phyloP scores from a whole-genome alignment of 2,797 vertebrate genomes.

The Nyctibius grandis region DNA sequence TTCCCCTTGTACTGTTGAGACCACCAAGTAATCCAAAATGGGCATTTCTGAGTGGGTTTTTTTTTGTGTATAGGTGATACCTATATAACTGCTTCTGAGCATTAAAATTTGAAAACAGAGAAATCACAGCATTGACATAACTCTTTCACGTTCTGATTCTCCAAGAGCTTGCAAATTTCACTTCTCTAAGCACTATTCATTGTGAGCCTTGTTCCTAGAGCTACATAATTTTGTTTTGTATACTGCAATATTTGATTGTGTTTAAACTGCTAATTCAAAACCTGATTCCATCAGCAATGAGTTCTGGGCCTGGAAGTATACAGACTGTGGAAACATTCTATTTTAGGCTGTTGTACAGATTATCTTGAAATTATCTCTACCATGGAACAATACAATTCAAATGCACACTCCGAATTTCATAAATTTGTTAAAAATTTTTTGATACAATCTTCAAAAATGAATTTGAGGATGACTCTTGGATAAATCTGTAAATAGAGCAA shows the following conservation, averaged over 20 bases:
- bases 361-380: not conserved
- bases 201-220: not conserved
- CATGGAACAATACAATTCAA: not conserved
- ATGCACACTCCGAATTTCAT: not conserved
- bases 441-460: not conserved
- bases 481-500: not conserved
- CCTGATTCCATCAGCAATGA: not conserved
- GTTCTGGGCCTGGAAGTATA: not conserved
- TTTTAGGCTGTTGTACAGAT: not conserved
- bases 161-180: not conserved
- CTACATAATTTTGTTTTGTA: not conserved
- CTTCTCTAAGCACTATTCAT: not conserved
- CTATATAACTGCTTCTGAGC: not conserved
- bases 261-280: not conserved
- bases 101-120: not conserved
- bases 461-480: not conserved
- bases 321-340: not conserved
- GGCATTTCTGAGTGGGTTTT: not conserved
- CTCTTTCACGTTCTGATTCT: not conserved
- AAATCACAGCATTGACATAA: not conserved
- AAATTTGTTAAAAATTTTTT: not conserved
- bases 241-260: not conserved
- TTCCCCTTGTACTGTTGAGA: not conserved
- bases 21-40: not conserved
- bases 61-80: not conserved